Conservation (phyloP, 1,140 invertebrate genomes). For the Panagrolaimus sp. region DNA sequence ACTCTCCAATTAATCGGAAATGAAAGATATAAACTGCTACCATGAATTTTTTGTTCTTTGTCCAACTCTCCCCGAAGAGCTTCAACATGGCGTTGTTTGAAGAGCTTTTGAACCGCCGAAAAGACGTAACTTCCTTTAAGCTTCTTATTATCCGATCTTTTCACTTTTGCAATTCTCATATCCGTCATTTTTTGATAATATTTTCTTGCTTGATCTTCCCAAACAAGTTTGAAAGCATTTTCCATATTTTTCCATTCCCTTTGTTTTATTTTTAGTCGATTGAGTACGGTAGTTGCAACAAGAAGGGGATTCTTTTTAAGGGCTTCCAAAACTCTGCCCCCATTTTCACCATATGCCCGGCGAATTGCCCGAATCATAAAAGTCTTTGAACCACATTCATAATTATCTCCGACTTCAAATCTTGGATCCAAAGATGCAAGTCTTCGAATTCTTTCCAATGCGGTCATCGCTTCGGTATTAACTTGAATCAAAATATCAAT, state of each 20-base stretch:
- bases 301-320: neutral
- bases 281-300: neutral
- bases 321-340: neutral
- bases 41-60: no score
- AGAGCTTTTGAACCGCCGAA: neutral
- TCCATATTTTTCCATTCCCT: constrained; percentile 5
- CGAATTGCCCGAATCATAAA: constrained; percentile 9
- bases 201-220: constrained; percentile 5
- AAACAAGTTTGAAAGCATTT: neutral
- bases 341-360: constrained; percentile 5
- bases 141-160: neutral
- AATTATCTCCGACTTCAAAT: neutral
- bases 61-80: no score
- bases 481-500: constrained; percentile 10
- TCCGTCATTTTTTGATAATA: neutral
- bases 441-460: neutral
- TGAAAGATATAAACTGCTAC: no score
- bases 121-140: neutral
- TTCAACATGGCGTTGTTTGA: neutral
- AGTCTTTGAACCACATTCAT: neutral
- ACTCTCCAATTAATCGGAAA: no score
- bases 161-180: neutral
- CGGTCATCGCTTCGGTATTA: neutral
- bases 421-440: neutral
- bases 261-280: constrained; percentile 6